A percentile compares a stretch with the other conserved stretches of the same genome.
Conservation (phyloP, 2,113 vertebrate species). For the Corythoichthys haematopterus region DNA sequence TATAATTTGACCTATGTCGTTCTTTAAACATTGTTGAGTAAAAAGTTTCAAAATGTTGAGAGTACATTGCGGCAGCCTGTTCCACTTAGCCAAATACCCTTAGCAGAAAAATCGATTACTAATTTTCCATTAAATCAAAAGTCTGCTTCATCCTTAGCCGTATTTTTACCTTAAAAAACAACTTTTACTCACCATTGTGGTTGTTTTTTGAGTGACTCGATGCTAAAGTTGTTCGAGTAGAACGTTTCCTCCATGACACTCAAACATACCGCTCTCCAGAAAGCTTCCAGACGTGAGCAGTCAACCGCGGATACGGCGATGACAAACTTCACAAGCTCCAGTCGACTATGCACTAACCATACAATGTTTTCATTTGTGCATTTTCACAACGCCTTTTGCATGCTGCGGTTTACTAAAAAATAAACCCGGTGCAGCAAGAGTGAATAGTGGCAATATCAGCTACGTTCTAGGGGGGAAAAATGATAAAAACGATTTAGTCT, state of each 20-base stretch:
- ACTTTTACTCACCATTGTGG: constrained; percentile 51
- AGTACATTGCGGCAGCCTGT: constrained; percentile 4
- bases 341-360: background rate
- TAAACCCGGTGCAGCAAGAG: background rate
- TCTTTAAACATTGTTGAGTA: background rate
- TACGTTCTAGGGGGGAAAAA: background rate
- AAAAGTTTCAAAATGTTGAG: background rate
- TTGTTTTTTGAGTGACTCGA: background rate
- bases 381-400: background rate
- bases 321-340: too few relatives aligned
- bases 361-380: background rate
- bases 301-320: constrained; percentile 42
- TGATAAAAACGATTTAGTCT: background rate
- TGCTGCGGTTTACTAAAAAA: background rate
- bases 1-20: background rate
- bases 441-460: background rate
- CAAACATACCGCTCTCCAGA: constrained; percentile 45
- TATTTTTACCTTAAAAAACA: background rate
- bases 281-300: constrained; percentile 41
- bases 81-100: constrained; percentile 46
- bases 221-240: constrained; percentile 11
- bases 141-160: background rate
- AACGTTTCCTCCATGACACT: constrained; percentile 30
- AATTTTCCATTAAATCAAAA: background rate
- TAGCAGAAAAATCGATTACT: constrained; percentile 26